phyloP scores from a whole-genome alignment of 2,797 vertebrate species.

The Cuniculus paca region DNA sequence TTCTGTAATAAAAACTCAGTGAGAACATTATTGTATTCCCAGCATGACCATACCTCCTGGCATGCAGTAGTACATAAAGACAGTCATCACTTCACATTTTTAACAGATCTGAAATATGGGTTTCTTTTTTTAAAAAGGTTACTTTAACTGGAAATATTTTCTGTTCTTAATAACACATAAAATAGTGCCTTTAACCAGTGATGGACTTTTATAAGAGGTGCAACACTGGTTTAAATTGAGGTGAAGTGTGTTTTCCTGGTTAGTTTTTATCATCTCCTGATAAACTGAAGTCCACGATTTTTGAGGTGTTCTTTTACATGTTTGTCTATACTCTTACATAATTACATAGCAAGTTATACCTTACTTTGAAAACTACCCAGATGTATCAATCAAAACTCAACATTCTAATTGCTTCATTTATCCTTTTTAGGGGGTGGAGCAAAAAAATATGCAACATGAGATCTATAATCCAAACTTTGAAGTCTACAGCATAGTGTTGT shows the following conservation, averaged over 20 bases:
- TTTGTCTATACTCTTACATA: neutral
- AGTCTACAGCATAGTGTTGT: neutral
- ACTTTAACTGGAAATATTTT: neutral
- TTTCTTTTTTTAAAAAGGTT: neutral
- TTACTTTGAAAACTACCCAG: conserved; percentile 37
- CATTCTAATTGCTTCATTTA: neutral
- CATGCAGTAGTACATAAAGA: neutral
- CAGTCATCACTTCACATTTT: neutral
- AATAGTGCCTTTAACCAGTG: neutral
- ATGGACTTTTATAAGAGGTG: neutral
- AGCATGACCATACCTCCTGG: neutral
- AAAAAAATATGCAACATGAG: neutral
- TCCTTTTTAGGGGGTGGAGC: neutral
- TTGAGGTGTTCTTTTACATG: neutral
- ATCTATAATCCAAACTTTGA: neutral
- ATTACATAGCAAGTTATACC: neutral
- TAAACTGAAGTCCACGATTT: conserved; percentile 11
- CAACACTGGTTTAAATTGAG: conserved; percentile 49
- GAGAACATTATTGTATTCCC: neutral
- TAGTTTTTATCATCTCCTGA: neutral
- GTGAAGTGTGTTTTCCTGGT: neutral
- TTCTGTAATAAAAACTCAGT: neutral
- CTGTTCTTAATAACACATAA: neutral
- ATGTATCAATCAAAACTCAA: neutral
- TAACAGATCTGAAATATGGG: neutral